phyloP scores from a whole-genome alignment of 64 coral and sea anemone genomes.

The Porites australiensis region DNA sequence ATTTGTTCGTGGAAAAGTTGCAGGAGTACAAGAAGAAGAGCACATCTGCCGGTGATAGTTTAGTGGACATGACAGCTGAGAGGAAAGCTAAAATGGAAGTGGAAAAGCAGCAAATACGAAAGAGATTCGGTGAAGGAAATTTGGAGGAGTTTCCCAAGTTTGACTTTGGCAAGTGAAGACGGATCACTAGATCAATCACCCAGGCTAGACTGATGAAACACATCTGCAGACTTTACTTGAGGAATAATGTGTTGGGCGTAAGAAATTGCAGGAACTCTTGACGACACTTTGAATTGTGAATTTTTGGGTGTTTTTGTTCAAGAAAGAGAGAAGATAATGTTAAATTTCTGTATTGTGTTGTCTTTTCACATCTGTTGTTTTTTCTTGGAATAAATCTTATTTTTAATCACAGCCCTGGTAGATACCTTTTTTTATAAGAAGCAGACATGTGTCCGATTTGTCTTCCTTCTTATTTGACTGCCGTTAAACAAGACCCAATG shows the following conservation, averaged over 20 bases:
- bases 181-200: background rate
- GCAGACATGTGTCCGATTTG: no score
- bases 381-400: conserved; percentile 9
- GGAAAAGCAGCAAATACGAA: conserved; percentile 92
- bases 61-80: conserved; percentile 78
- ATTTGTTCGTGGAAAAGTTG: conserved; percentile 90
- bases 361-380: background rate
- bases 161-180: conserved; percentile 69
- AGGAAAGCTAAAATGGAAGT: conserved; percentile 80
- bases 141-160: conserved; percentile 98
- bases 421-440: background rate
- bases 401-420: background rate
- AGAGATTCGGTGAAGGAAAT: conserved; percentile 85
- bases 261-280: background rate
- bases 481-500: no score
- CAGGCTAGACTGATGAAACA: background rate
- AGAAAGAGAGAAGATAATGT: background rate
- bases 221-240: background rate
- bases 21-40: conserved; percentile 93
- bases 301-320: background rate
- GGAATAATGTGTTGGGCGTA: background rate
- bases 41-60: conserved; percentile 75
- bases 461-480: no score
- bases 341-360: background rate
- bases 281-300: background rate